Base-by-base conservation (phyloP, 2,888 invertebrate genomes). In the Meganola albula region DNA sequence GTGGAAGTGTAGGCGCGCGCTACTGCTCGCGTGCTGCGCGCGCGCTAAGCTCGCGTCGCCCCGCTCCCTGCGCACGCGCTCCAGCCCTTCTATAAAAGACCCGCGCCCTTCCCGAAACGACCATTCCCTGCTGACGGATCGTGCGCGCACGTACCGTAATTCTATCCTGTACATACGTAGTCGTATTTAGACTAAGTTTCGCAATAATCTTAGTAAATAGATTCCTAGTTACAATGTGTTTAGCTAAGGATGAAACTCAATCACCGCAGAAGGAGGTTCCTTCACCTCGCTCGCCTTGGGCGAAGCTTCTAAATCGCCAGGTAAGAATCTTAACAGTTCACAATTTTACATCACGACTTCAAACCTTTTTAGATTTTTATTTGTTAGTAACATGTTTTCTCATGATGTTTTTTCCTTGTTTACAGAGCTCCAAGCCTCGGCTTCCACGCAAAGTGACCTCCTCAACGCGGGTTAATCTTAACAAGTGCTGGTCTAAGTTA, bases 401-500 rank as follows among this genome's bases (percentile, higher is more conserved):
- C 41, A 55, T 45, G 32, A 42, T 44, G 23, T 36, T 53, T 59
- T 63, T 51, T 52, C n/a, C n/a, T 71, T 64, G 41, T 73, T 88
- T 63, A 43, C 83, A 90, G 90, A 80, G 79, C 59, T 70, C 82
- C 40, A 89, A 87, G 53, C 88, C 88, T 22, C 82, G 83, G 56
- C 79, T 90, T 37, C 87, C 89, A 8, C 76, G 90, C 42, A 86
- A 84, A 53, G 80, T 90, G 59, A 76, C 88, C 26, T 73, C 76
- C 49, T 86, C 88, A 16, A 83, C 89, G 54, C 86, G 88, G 49
- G 87, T 91, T 63, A 90, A 91, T 66, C 78, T 91, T 45, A 90
- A 90, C 73, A 84, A 87, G 67, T 89, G 89, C 68, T 90, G 90
- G 90, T 84, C 88, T 45, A 87, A 88, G 63, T 87, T 91, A 45